Base-by-base conservation (phyloP, 2,888 invertebrate species). In the Patella ulyssiponensis region DNA sequence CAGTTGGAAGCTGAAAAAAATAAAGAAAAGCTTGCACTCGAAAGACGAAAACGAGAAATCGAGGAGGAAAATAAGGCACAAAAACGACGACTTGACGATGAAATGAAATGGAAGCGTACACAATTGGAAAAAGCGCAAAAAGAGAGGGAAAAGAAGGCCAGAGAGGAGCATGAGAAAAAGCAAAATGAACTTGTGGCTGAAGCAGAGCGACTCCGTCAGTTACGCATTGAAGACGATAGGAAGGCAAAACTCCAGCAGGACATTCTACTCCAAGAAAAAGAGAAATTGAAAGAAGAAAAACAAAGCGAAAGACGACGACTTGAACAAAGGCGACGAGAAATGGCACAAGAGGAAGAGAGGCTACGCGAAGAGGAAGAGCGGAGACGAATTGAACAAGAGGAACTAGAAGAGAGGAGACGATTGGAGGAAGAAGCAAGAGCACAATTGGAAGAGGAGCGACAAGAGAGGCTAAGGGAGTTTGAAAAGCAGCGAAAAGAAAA, bases 1-100 rank as follows among this genome's bases (percentile, higher is more conserved):
- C 70, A 74, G 5, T n/a, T 74, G 27, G 64, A 74, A 64, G 44
- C 27, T 33, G 44, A 64, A 44, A 27, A 64, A 44, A 64, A 74
- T 33, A 74, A 74, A 23, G 64, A 58, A 64, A 54, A 23, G 74
- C 54, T 44, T 14, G 74, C 56, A 27, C 23, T 74, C 58, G 58
- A 27, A 14, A 14, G 58, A 56, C 23, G 56, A 64, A 17, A 64
- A 71, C 33, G 78, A 76, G 15, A 64, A 17, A 64, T 73, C 33
- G 78, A 76, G 15, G 80, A 80, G 23, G 52, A 79, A 54, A 33
- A 33, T 33, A 33, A 33, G 33, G 33, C 33, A 33, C 33, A n/a
- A 51, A 74, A 71, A 23, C 53, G 44, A 4, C 44, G 64, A 27
- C 76, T 78, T 20, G 70, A 69, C 5, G 77, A 76, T 69, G 33